Evolutionary conservation across 2,888 invertebrate species (phyloP), one percentile per base, ranked within the genome.

Genomic region (Diplolepis rosae): DNA sequence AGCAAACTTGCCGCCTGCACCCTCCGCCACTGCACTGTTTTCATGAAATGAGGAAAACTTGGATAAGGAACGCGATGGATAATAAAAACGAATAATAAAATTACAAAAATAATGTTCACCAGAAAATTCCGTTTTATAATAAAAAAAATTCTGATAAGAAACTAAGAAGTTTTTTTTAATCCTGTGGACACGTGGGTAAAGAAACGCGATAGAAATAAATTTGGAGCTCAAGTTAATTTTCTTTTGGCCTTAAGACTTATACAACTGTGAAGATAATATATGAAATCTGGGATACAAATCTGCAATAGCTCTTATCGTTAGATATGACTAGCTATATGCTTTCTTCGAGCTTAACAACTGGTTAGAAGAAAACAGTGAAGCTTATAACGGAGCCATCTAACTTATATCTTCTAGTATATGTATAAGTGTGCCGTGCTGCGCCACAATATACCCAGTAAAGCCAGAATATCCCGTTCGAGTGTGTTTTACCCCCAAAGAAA

Each of bases 271-370:
- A 32, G 30, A 30, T 9, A n/a, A 22, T 50, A 18, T 48, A 48
- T 5, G 22, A 50, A 50, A 15, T 50, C 50, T n/a, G 50, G 50
- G 13, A 22, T 22, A 13, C 9, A 15, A 11, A 7, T 50, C 50
- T 50, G 50, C 22, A 50, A 22, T 22, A n/a, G 7, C 24, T 11
- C n/a, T 66, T 65, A 66, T 68, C 52, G 66, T 72, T 56, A 74
- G 74, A 74, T 74, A 76, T 74, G 72, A 74, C 72, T 76, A 76
- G 74, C 71, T 76, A 78, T 73, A 77, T 73, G 72, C 70, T 76
- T 71, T 68, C 72, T 39, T 70, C 66, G 77, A 72, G 79, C 77
- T 77, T 72, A 77, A 73, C 73, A 77, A 77, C 72, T 71, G 72
- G 67, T 75, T 73, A 71, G 70, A 77, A 75, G 75, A 77, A 77